Base-by-base conservation (phyloP, 1,140 invertebrate species). In the Saxidomus purpurata region DNA sequence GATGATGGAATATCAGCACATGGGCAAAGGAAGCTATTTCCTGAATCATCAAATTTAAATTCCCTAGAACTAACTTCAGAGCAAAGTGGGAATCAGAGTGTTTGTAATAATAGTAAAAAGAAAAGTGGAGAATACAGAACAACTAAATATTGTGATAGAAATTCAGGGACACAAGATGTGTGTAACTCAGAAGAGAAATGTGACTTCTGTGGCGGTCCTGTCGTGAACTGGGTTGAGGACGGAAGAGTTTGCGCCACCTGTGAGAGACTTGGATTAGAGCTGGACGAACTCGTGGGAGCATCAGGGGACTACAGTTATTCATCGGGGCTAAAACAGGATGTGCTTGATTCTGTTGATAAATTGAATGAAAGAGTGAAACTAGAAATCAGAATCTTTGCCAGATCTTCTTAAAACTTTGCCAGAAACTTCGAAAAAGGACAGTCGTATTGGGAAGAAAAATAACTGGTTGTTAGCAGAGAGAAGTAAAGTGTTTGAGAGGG, bases 181-280 rank as follows among this genome's bases (percentile, higher is more conserved):
- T 25, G 28, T 31, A 25, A 49, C 49, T 15, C 1, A 9, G 25
- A 77, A 15, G 47, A 34, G 19, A 67, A 67, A 47, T 85, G 83
- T 85, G 83, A 76, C 25, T 74, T 71, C 25, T 85, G 83, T 38
- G 69, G 67, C 15, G 83, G 43, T 74, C 31, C 36, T n/a, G 83
- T 69, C 13, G 43, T n/a, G n/a, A 71, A 76, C 8, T 25, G 34
- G 43, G 34, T 67, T 36, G 13, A 34, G 11, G 63, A 85, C 8
- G 43, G 83, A 9, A 76, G n/a, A 31, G 40, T 85, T 17, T 85
- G 83, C 76, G 28, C 43, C 8, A 11, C 63, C 2, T 85, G 83
- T 74, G 38, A 85, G 25, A 63, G 40, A 69, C 47, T 85, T 19
- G 67, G 61, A 11, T 43, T 49, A 22, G 83, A 85, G 11, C 63